These are phyloP conservation scores for Venustaconcha ellipsiformis DNA, from an alignment of 1,140 invertebrate species.

Conservation along the genomic window DNA sequence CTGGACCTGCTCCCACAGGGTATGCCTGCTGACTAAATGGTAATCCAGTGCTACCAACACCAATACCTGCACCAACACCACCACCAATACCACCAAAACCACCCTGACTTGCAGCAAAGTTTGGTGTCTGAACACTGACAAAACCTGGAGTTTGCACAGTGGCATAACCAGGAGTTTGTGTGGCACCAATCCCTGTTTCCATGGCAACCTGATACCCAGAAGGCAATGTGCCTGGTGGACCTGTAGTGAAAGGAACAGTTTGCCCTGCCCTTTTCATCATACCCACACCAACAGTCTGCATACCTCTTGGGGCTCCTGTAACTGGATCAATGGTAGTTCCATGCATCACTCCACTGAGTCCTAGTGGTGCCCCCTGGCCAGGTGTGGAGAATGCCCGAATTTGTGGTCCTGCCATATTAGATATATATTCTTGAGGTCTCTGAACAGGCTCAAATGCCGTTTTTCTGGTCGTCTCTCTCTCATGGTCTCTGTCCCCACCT, in stretches of 20 bases:
- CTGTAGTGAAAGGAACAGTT: neutral
- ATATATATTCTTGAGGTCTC: conserved; percentile 8
- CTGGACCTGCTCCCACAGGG: no score
- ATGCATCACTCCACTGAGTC: no score
- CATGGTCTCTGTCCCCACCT: conserved; percentile 4
- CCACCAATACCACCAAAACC: no score
- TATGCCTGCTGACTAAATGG: no score
- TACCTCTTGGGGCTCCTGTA: no score
- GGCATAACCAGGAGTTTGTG: conserved; percentile 20
- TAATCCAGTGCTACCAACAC: no score
- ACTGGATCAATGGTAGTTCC: no score
- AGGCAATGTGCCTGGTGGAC: conserved; percentile 9
- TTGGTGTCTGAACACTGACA: conserved; percentile 12
- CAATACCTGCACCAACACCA: no score
- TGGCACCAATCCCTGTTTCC: conserved; percentile 4
- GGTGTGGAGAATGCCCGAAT: neutral
- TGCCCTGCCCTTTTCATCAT: no score
- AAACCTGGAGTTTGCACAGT: conserved; percentile 15
- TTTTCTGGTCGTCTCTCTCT: conserved; percentile 15
- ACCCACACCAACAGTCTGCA: no score
- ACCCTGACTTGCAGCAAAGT: no score
- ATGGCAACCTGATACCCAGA: conserved; percentile 6
- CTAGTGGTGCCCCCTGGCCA: no score
- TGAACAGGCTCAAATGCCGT: conserved; percentile 22
- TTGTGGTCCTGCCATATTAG: conserved; percentile 14